Evolutionary conservation across 2,888 invertebrate genomes (phyloP).

Genomic region (Mongoloraphidia duomilia): DNA sequence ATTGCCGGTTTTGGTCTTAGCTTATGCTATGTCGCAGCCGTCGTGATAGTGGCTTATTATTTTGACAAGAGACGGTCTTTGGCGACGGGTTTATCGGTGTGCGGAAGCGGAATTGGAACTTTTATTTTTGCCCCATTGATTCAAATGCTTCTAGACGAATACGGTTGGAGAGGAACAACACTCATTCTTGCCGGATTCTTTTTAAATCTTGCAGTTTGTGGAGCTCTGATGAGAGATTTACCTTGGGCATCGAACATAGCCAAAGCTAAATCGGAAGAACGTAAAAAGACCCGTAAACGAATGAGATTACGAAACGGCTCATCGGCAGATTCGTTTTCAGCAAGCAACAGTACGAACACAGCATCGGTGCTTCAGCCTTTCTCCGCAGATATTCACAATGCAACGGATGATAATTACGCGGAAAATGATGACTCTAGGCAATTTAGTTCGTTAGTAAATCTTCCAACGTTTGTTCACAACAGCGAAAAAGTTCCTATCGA

Average conservation of each 20-base stretch:
- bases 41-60: slow-evolving; percentile 81
- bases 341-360: slow-evolving; percentile 50
- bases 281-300: slow-evolving; percentile 43
- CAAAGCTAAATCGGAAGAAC: slow-evolving; percentile 44
- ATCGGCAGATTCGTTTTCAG: slow-evolving; percentile 56
- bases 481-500: slow-evolving; percentile 65
- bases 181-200: slow-evolving; percentile 70
- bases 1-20: slow-evolving; percentile 74
- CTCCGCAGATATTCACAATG: slow-evolving; percentile 25
- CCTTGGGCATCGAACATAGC: slow-evolving; percentile 49
- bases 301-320: slow-evolving; percentile 44
- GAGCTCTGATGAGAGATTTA: slow-evolving; percentile 64
- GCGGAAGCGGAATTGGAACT: slow-evolving; percentile 79
- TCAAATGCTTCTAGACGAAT: slow-evolving; percentile 55
- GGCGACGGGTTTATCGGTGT: slow-evolving; percentile 75
- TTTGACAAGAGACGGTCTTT: slow-evolving; percentile 73
- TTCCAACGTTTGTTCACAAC: slow-evolving; percentile 70
- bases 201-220: slow-evolving; percentile 68
- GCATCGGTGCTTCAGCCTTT: slow-evolving; percentile 39
- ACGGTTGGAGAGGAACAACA: slow-evolving; percentile 73
- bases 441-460: slow-evolving; percentile 66
- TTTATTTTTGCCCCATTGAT: slow-evolving; percentile 74
- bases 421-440: slow-evolving; percentile 34
- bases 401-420: slow-evolving; percentile 13
- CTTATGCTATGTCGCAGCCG: slow-evolving; percentile 78